Conservation (phyloP, 2,888 invertebrate genomes). For the Crematogaster levior region DNA sequence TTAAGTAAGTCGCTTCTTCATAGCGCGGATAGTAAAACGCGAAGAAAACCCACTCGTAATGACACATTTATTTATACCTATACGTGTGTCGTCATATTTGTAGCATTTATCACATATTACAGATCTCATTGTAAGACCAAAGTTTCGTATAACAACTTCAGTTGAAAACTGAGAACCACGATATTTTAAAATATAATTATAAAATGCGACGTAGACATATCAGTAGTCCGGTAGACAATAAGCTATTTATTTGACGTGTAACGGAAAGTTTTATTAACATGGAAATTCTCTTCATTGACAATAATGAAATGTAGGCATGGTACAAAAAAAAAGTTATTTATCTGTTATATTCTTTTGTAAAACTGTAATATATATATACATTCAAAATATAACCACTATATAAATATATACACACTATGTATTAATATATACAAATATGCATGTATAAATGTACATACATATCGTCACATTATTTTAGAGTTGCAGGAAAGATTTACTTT, state of each 20-base stretch:
- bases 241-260: conserved; percentile 56
- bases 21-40: background rate
- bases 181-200: conserved; percentile 27
- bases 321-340: conserved; percentile 55
- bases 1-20: conserved; percentile 2
- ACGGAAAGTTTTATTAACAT: conserved; percentile 18
- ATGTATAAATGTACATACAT: background rate
- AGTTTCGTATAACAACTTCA: conserved; percentile 55
- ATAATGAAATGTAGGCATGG: conserved; percentile 56
- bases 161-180: conserved; percentile 31
- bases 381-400: conserved; percentile 35
- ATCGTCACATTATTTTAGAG: background rate
- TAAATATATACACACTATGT: background rate
- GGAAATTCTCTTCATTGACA: conserved; percentile 62
- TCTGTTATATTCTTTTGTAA: conserved; percentile 43
- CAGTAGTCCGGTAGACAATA: conserved; percentile 61
- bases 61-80: conserved; percentile 6
- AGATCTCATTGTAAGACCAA: conserved; percentile 74
- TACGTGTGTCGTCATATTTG: conserved; percentile 39
- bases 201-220: conserved; percentile 59
- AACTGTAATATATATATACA: conserved; percentile 21
- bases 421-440: no score
- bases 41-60: conserved; percentile 2
- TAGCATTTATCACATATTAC: conserved; percentile 64
- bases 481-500: background rate